A percentile compares a stretch with the other conserved stretches of the same genome.
Evolutionary conservation across 2,797 vertebrate genomes (phyloP).

Genomic region (Poecilia wingei): DNA sequence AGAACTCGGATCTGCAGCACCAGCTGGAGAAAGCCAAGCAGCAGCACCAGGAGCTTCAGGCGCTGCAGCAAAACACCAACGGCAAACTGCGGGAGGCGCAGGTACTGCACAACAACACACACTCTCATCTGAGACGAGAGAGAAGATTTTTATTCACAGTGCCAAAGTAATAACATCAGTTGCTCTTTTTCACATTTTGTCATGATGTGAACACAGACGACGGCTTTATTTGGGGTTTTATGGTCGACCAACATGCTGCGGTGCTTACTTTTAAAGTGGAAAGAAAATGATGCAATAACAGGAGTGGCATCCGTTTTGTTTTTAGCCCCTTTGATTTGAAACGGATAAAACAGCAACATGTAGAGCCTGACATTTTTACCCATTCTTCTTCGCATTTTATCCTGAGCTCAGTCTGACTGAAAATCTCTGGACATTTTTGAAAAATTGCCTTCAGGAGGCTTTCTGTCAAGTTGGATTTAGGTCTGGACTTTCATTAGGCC

Average conservation of each 20-base stretch:
- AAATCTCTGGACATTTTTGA: not conserved
- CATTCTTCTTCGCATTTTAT: not conserved
- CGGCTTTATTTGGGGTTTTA: not conserved
- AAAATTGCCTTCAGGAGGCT: not conserved
- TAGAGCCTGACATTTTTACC: not conserved
- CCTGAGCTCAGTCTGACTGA: not conserved
- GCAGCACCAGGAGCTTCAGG: constrained; percentile 95
- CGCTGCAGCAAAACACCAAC: constrained; percentile 92
- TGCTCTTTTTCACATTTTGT: not conserved
- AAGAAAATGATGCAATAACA: not conserved
- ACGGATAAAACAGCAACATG: not conserved
- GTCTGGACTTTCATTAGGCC: not conserved
- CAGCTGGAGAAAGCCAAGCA: constrained; percentile 95
- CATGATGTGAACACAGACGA: not conserved
- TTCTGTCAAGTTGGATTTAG: not conserved
- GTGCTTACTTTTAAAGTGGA: not conserved
- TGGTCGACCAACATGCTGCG: not conserved
- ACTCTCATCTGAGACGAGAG: not conserved
- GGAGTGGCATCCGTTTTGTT: not conserved
- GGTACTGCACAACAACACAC: constrained; percentile 71
- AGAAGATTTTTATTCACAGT: not conserved
- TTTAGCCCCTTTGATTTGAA: not conserved
- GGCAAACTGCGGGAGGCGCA: constrained; percentile 95
- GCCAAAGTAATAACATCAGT: not conserved
- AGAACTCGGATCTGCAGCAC: constrained; percentile 90